These are phyloP conservation scores for Drosophila sordidula DNA, from an alignment of 2,888 invertebrate species.

Conservation along the genomic window DNA sequence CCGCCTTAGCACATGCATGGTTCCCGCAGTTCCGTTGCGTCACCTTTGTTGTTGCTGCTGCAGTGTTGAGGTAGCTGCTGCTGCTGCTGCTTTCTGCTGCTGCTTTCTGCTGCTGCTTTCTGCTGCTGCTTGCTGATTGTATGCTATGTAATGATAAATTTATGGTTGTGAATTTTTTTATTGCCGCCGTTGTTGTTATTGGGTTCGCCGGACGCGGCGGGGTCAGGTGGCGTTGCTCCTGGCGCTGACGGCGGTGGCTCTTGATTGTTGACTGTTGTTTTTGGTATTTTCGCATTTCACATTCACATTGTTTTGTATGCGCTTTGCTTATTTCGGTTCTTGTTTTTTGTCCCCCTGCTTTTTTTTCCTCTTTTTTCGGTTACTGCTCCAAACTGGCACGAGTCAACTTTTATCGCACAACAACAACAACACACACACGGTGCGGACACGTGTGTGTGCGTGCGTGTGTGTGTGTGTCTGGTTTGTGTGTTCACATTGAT, in stretches of 20 bases:
- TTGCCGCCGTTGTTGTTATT: conserved; percentile 13
- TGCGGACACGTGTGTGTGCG: background rate
- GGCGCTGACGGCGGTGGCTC: conserved; percentile 59
- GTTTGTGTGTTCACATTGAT: conserved; percentile 57
- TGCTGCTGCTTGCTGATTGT: conserved; percentile 21
- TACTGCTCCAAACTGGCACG: conserved; percentile 68
- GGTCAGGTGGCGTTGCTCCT: conserved; percentile 27
- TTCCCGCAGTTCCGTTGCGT: conserved; percentile 72
- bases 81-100: conserved; percentile 10
- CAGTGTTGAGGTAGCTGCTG: conserved; percentile 2
- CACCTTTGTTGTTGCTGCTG: conserved; percentile 46
- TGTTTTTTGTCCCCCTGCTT: background rate
- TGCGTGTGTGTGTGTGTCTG: conserved; percentile 19
- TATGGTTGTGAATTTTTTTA: conserved; percentile 53
- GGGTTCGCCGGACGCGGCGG: background rate
- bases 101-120: conserved; percentile 42
- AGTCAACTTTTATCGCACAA: conserved; percentile 72
- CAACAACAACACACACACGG: conserved; percentile 5
- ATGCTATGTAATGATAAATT: conserved; percentile 71
- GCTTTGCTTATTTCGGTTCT: conserved; percentile 16
- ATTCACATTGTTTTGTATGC: conserved; percentile 59
- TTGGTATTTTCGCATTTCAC: conserved; percentile 66
- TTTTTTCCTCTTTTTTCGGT: conserved; percentile 44
- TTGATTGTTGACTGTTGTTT: conserved; percentile 69
- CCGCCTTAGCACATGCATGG: conserved; percentile 51